Evolutionary conservation across 2,888 invertebrate species (phyloP).

Genomic region (Calephelis perditalis): DNA sequence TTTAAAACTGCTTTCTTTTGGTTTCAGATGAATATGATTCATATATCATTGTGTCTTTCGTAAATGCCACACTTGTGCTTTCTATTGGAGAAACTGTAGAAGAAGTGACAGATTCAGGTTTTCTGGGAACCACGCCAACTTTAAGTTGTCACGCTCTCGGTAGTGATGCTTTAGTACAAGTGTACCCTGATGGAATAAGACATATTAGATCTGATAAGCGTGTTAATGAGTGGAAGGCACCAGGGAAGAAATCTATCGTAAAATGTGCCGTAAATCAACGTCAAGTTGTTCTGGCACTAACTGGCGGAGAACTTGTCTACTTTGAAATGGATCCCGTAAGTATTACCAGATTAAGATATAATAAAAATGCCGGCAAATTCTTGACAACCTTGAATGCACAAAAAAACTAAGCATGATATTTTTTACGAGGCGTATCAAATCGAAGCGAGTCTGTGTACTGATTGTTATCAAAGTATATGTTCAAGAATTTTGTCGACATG

Average conservation of each 20-base stretch:
- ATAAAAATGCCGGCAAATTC: background rate
- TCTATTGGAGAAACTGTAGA: slow-evolving; percentile 99
- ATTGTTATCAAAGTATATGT: too few species aligned
- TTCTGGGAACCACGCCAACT: slow-evolving; percentile 98
- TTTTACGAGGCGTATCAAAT: too few species aligned
- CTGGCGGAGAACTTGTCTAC: slow-evolving; percentile 98
- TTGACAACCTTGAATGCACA: too few species aligned
- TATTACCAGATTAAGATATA: slow-evolving; percentile 21
- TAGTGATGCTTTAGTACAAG: slow-evolving; percentile 98
- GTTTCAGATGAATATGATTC: slow-evolving; percentile 98
- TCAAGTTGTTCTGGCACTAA: slow-evolving; percentile 98
- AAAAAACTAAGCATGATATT: too few species aligned
- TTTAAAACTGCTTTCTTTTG: slow-evolving; percentile 66
- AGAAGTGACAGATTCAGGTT: slow-evolving; percentile 99
- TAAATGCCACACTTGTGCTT: slow-evolving; percentile 96
- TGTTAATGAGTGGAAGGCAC: slow-evolving; percentile 99
- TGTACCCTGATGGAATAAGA: slow-evolving; percentile 98
- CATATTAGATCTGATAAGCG: slow-evolving; percentile 98
- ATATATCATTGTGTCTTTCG: slow-evolving; percentile 99
- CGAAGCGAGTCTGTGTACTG: too few species aligned
- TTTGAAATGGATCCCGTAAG: slow-evolving; percentile 99
- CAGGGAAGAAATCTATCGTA: slow-evolving; percentile 97
- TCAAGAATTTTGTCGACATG: background rate
- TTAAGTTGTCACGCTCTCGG: slow-evolving; percentile 98
- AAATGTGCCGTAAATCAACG: slow-evolving; percentile 99